phyloP scores from a whole-genome alignment of 1,140 invertebrate genomes.

The Brachionus paranguensis region DNA sequence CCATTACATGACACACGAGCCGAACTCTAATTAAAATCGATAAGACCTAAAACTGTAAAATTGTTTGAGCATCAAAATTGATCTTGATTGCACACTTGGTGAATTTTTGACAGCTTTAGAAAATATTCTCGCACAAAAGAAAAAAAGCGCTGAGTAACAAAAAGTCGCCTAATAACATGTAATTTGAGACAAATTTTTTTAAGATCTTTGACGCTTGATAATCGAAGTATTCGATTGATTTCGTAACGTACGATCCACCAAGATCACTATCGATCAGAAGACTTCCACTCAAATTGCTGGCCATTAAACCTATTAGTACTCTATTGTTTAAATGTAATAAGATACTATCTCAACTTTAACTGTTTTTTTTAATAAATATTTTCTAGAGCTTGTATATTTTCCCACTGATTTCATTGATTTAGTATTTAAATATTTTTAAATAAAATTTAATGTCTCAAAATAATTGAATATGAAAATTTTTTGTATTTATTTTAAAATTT shows the following conservation, averaged over 20 bases:
- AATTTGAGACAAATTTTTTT: slow-evolving; percentile 9
- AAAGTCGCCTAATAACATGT: not conserved
- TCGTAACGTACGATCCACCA: not conserved
- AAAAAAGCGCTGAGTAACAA: not conserved
- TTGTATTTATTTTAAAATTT: no score
- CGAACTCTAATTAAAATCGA: not conserved
- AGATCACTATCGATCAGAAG: not conserved
- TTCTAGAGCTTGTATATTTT: not conserved
- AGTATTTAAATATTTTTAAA: no score
- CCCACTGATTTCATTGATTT: no score
- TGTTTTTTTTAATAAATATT: not conserved
- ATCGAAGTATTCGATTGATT: not conserved
- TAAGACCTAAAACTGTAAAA: not conserved
- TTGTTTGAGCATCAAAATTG: not conserved
- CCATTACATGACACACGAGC: not conserved
- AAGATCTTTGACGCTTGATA: not conserved
- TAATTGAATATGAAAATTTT: no score
- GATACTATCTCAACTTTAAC: not conserved
- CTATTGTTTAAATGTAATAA: not conserved
- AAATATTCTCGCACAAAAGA: not conserved
- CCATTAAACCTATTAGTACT: not conserved
- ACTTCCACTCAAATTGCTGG: not conserved
- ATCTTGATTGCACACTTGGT: not conserved
- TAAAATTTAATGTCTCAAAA: no score
- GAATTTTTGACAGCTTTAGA: not conserved